These are phyloP conservation scores for Callipepla squamata DNA, from an alignment of 2,113 vertebrate genomes.

Conservation along the genomic window DNA sequence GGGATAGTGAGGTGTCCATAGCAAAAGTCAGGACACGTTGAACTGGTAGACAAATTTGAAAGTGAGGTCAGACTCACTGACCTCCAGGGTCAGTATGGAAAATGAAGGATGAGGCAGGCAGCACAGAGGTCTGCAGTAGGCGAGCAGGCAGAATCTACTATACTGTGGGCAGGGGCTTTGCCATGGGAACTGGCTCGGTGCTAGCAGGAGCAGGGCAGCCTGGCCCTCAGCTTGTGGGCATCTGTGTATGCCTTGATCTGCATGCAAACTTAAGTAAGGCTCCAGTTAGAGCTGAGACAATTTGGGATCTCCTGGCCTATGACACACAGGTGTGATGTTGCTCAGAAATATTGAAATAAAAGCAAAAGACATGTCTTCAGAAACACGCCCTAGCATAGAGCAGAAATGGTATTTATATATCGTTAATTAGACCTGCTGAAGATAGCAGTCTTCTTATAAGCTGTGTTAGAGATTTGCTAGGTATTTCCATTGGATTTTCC, in stretches of 20 bases:
- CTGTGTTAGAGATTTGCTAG: background rate
- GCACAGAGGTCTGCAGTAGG: background rate
- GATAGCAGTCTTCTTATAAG: background rate
- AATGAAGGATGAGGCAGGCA: background rate
- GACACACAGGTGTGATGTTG: no score
- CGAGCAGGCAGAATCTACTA: background rate
- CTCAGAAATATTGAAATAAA: background rate
- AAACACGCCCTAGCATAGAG: background rate
- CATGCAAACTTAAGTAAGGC: background rate
- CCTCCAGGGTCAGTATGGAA: background rate
- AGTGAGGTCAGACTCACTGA: background rate
- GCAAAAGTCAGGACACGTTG: background rate
- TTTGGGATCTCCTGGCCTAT: background rate
- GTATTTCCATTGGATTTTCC: background rate
- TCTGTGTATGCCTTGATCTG: background rate
- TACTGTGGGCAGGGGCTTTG: background rate
- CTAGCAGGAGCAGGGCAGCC: fast-evolving
- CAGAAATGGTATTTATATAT: background rate
- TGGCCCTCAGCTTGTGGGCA: background rate
- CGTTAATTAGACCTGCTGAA: background rate
- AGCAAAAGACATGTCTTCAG: background rate
- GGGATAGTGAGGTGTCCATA: background rate
- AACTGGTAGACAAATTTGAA: fast-evolving
- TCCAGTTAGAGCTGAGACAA: background rate
- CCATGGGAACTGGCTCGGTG: background rate